phyloP scores from a whole-genome alignment of 64 coral and sea anemone species.

The Actinia tenebrosa region DNA sequence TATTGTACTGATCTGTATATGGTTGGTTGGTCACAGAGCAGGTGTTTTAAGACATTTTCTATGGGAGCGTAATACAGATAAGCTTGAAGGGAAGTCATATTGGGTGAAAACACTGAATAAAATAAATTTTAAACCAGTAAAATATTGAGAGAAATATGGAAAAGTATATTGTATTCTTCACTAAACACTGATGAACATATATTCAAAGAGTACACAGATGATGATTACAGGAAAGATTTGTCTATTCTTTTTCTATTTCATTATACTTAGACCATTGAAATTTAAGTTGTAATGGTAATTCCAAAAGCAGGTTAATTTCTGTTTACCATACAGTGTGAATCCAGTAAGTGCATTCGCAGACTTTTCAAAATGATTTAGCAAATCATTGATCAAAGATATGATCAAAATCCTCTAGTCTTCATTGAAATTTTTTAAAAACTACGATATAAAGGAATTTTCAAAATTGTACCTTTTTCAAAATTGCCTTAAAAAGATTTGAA shows the following conservation, averaged over 20 bases:
- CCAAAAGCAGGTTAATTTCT: not conserved
- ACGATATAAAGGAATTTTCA: not conserved
- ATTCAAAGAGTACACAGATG: not conserved
- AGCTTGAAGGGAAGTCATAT: slow-evolving; percentile 3
- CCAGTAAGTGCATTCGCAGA: not conserved
- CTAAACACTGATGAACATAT: not conserved
- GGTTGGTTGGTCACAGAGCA: not conserved
- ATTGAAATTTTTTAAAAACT: not conserved
- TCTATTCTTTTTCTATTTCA: not conserved
- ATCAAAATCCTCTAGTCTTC: not conserved
- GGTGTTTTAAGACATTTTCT: not conserved
- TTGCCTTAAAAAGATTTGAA: too few relatives aligned
- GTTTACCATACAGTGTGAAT: not conserved
- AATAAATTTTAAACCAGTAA: not conserved
- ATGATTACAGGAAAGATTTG: not conserved
- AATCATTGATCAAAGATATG: not conserved
- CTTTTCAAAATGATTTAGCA: not conserved
- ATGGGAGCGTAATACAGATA: slow-evolving; percentile 1
- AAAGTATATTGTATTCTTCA: not conserved
- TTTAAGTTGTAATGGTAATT: slow-evolving; percentile 10
- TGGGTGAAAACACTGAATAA: not conserved
- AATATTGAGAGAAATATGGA: not conserved
- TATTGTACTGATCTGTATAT: not conserved
- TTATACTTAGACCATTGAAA: not conserved
- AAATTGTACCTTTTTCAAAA: not conserved